Evolutionary conservation across 2,113 vertebrate genomes (phyloP).

Genomic region (Ancistrus triradiatus): DNA sequence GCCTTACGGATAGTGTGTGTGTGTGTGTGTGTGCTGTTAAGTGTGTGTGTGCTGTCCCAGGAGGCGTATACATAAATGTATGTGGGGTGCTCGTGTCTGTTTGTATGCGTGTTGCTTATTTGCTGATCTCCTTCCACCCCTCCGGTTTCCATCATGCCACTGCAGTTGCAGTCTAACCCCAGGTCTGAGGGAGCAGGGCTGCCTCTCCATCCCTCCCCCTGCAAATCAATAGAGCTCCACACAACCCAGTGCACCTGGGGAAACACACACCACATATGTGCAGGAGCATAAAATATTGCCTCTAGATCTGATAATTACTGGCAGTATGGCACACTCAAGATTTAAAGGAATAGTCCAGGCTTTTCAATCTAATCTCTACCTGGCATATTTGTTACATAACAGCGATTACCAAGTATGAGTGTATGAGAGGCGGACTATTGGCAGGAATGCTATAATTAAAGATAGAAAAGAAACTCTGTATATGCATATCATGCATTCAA

Average conservation of each 20-base stretch:
- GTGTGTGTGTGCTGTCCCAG: background rate
- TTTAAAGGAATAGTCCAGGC: no score
- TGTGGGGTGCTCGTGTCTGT: slow-evolving; percentile 6
- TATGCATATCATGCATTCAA: no score
- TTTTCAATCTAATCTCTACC: no score
- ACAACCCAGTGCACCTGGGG: slow-evolving; percentile 55
- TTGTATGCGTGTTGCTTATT: slow-evolving; percentile 7
- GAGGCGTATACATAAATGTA: background rate
- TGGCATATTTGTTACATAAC: no score
- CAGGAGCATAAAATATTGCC: slow-evolving; percentile 9
- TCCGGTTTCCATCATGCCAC: slow-evolving; percentile 58
- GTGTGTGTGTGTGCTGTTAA: no score
- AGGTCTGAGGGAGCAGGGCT: slow-evolving; percentile 56
- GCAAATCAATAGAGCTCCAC: slow-evolving; percentile 65
- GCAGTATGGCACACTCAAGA: slow-evolving; percentile 16
- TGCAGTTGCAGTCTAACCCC: slow-evolving; percentile 55
- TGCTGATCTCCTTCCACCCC: slow-evolving; percentile 23
- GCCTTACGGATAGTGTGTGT: no score
- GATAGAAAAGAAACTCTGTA: no score
- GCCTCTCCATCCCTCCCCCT: slow-evolving; percentile 47
- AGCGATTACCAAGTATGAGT: no score
- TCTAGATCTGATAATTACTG: slow-evolving; percentile 15
- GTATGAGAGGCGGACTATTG: no score
- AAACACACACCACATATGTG: slow-evolving; percentile 40
- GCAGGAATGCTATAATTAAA: no score